A percentile compares a stretch with the other conserved stretches of the same genome.
phyloP scores from a whole-genome alignment of 2,113 vertebrate genomes.

The Aramus guarauna region DNA sequence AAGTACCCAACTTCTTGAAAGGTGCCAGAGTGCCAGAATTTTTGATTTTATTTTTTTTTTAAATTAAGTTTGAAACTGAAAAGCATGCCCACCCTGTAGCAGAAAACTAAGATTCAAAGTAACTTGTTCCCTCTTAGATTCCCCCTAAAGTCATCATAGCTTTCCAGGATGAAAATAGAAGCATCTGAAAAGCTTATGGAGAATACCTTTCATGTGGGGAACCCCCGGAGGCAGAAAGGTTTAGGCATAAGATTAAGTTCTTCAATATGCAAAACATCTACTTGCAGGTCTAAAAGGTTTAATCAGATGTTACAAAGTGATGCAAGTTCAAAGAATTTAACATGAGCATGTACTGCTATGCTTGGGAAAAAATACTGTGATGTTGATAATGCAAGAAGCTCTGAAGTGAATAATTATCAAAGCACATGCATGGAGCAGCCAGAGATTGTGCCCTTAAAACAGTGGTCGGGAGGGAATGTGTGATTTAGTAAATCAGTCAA shows the following conservation, averaged over 20 bases:
- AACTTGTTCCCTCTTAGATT: neutral
- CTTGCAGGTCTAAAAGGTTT: neutral
- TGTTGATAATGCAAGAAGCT: neutral
- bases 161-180: neutral
- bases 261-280: slow-evolving; percentile 4
- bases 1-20: neutral
- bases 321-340: slow-evolving; percentile 7
- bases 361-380: neutral
- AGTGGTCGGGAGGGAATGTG: slow-evolving; percentile 13
- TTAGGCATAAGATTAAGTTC: neutral
- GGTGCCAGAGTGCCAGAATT: too few species aligned
- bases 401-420: slow-evolving; percentile 3
- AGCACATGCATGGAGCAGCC: neutral
- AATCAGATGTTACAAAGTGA: neutral
- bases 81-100: neutral
- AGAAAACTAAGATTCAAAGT: neutral
- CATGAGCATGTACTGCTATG: neutral
- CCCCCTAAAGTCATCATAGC: neutral
- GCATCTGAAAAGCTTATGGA: neutral
- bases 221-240: neutral
- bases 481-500: slow-evolving; percentile 33
- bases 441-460: neutral
- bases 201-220: neutral
- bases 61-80: neutral
- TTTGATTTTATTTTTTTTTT: neutral